Evolutionary conservation across 2,797 vertebrate genomes (phyloP).

Genomic region (Mionectes olivaceus): DNA sequence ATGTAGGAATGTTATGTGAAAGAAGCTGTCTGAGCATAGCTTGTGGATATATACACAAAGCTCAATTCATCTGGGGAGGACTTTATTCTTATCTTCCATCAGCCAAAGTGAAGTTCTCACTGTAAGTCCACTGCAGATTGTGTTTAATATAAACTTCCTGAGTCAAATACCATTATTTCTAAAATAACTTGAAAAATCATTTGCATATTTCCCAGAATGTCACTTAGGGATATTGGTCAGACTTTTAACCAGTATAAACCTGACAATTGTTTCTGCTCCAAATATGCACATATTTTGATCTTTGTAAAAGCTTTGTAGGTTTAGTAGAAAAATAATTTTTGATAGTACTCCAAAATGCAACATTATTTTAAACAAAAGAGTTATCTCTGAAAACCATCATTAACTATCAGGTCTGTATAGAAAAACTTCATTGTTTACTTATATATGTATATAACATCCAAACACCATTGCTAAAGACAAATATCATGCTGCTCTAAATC

Average conservation of each 20-base stretch:
- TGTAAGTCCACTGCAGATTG: conserved; percentile 64
- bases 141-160: conserved; percentile 77
- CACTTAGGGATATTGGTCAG: conserved; percentile 13
- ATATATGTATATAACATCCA: neutral
- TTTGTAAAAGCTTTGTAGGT: neutral
- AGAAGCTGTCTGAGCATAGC: conserved; percentile 8
- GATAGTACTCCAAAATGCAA: neutral
- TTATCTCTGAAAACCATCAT: neutral
- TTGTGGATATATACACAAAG: neutral
- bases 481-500: neutral
- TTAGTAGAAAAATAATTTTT: neutral
- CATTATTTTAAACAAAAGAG: neutral
- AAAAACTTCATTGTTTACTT: neutral
- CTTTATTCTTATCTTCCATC: conserved; percentile 71
- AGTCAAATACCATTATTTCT: conserved; percentile 74
- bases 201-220: conserved; percentile 67
- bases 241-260: neutral
- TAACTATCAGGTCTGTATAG: neutral
- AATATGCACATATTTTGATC: neutral
- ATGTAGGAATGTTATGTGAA: conserved; percentile 48
- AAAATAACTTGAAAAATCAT: conserved; percentile 70
- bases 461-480: neutral
- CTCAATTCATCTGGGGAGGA: conserved; percentile 42
- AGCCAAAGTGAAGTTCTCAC: conserved; percentile 66
- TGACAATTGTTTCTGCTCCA: neutral